Evolutionary conservation across 2,888 invertebrate species (phyloP).

Genomic region (Temnothorax ravouxi): DNA sequence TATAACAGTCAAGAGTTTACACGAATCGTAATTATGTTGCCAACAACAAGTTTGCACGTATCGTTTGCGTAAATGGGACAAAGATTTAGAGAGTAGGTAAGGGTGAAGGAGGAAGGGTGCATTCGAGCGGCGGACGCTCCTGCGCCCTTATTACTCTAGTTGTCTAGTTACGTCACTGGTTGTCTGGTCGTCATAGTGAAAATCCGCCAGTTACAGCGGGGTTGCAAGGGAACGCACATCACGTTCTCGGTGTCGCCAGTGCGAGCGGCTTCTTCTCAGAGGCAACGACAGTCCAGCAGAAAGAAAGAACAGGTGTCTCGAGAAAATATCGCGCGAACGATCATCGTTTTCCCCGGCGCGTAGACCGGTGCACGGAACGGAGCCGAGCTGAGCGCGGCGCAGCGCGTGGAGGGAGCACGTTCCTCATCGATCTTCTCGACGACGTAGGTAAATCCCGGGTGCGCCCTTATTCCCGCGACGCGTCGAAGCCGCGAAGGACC

Average conservation of each 20-base stretch:
- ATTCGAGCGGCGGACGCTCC: background rate
- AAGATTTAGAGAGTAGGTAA: background rate
- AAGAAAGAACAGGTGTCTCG: background rate
- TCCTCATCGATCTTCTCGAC: slow-evolving; percentile 45
- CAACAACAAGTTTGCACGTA: background rate
- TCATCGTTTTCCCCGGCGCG: background rate
- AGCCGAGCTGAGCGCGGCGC: slow-evolving; percentile 9
- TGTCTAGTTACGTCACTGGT: slow-evolving; percentile 44
- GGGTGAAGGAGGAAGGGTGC: background rate
- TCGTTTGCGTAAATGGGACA: background rate
- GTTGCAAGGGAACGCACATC: background rate
- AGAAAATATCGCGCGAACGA: background rate
- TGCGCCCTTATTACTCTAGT: slow-evolving; percentile 15
- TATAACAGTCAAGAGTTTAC: background rate
- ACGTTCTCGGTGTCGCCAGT: slow-evolving; percentile 28
- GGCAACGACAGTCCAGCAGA: background rate
- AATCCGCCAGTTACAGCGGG: slow-evolving; percentile 46
- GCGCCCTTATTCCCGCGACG: slow-evolving; percentile 13
- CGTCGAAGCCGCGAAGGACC: background rate
- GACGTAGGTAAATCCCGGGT: slow-evolving; percentile 45
- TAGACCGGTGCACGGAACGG: slow-evolving; percentile 13
- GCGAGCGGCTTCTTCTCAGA: background rate
- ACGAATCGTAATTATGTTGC: background rate
- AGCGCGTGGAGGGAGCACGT: slow-evolving; percentile 27
- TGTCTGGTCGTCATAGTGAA: slow-evolving; percentile 41